phyloP scores from a whole-genome alignment of 2,888 invertebrate genomes.

The Dioctria linearis region DNA sequence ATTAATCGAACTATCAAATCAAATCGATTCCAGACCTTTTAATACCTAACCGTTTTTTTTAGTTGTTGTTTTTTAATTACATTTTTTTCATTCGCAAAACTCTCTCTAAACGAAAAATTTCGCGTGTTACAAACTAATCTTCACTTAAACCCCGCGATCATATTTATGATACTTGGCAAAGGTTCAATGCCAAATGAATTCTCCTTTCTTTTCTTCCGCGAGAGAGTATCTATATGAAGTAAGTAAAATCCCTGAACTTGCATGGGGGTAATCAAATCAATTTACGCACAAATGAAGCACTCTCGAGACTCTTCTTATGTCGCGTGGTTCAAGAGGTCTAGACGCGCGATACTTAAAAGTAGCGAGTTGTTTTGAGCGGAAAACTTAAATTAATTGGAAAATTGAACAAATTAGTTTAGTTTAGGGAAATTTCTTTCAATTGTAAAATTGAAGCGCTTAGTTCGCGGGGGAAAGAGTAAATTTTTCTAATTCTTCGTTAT shows the following conservation, averaged over 20 bases:
- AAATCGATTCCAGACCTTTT: too few relatives aligned
- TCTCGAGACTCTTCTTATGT: background rate
- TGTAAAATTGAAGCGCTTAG: background rate
- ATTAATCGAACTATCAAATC: too few relatives aligned
- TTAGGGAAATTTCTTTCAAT: slow-evolving; percentile 3
- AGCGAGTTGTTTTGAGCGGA: background rate
- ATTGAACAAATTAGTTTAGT: background rate
- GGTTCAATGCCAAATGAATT: background rate
- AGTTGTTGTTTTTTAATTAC: too few relatives aligned
- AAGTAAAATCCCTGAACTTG: background rate
- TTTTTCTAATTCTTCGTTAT: too few relatives aligned
- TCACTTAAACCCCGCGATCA: background rate
- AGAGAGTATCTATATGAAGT: background rate
- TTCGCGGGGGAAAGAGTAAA: background rate
- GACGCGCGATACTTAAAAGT: background rate
- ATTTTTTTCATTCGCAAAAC: too few relatives aligned
- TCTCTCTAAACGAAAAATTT: background rate
- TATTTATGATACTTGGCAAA: background rate
- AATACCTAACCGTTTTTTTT: too few relatives aligned
- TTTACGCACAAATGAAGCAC: background rate
- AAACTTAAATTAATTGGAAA: slow-evolving; percentile 6
- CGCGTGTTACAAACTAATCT: background rate
- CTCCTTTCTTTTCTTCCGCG: background rate
- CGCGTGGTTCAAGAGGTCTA: background rate
- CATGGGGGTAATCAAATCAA: background rate